phyloP scores from a whole-genome alignment of 2,888 invertebrate species.

The Napeogenes sylphis region DNA sequence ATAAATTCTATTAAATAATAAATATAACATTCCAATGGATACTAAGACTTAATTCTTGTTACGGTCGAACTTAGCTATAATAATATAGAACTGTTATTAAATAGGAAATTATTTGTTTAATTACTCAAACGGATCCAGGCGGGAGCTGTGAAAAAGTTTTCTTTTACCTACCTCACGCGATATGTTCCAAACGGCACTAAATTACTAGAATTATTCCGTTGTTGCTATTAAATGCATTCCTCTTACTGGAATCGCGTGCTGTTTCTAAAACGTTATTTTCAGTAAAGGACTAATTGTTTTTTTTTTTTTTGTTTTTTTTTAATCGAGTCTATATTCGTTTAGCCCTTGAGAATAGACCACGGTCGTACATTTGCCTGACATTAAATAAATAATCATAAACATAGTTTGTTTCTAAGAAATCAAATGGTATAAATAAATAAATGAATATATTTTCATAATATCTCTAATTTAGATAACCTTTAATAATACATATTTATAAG shows the following conservation, averaged over 20 bases:
- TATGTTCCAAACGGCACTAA: conserved; percentile 58
- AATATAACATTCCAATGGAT: too few species aligned
- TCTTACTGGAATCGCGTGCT: conserved; percentile 64
- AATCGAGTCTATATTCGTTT: conserved; percentile 7
- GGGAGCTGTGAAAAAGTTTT: conserved; percentile 34
- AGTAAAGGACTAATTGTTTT: conserved; percentile 36
- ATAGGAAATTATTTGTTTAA: conserved; percentile 7
- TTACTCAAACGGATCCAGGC: conserved; percentile 8
- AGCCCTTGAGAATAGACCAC: neutral
- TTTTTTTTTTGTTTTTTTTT: conserved; percentile 25
- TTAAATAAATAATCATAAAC: too few species aligned
- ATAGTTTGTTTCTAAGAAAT: too few species aligned
- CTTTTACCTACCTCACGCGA: conserved; percentile 48
- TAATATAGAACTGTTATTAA: too few species aligned
- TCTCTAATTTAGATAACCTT: too few species aligned
- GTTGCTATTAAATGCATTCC: conserved; percentile 71
- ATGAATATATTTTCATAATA: too few species aligned
- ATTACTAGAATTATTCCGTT: conserved; percentile 66
- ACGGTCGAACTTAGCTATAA: too few species aligned
- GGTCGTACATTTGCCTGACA: too few species aligned
- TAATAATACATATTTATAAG: too few species aligned
- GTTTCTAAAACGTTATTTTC: conserved; percentile 36
- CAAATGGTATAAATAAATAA: too few species aligned
- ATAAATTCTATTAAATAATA: too few species aligned
- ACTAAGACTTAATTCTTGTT: too few species aligned